A percentile compares a stretch with the other conserved stretches of the same genome.
phyloP scores from a whole-genome alignment of 2,888 invertebrate genomes.

The Phasia obesa region DNA sequence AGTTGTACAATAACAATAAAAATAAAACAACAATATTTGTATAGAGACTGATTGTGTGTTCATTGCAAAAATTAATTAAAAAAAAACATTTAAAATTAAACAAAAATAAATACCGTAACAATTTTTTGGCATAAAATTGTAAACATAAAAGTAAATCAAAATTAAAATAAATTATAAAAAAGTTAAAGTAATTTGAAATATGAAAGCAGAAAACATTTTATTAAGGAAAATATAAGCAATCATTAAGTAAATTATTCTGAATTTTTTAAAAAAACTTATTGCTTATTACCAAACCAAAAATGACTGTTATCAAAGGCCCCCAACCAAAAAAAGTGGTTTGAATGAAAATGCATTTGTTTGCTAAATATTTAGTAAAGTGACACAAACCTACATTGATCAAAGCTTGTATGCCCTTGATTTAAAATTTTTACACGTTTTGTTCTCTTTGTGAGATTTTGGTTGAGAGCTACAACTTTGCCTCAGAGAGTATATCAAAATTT shows the following conservation, averaged over 20 bases:
- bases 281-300: neutral
- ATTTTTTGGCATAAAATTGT: slow-evolving; percentile 22
- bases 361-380: too few species aligned
- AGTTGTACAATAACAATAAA: slow-evolving; percentile 11
- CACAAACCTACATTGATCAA: too few species aligned
- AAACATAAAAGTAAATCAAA: slow-evolving; percentile 29
- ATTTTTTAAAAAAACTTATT: neutral
- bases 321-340: too few species aligned
- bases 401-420: too few species aligned
- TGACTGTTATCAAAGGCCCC: slow-evolving; percentile 2
- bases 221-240: neutral
- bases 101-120: neutral
- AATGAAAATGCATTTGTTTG: too few species aligned
- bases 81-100: slow-evolving; percentile 37
- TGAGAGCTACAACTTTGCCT: too few species aligned
- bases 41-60: slow-evolving; percentile 75
- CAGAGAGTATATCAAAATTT: too few species aligned
- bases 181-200: neutral
- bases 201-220: neutral
- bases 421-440: too few species aligned
- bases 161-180: neutral
- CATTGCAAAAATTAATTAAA: slow-evolving; percentile 68
- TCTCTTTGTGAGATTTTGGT: too few species aligned
- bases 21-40: slow-evolving; percentile 69
- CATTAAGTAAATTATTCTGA: neutral